Percentiles rank a stretch among this genome's conserved stretches.
These are phyloP conservation scores for Pleuronectes platessa DNA, from an alignment of 2,113 vertebrate genomes.

Conservation along the genomic window DNA sequence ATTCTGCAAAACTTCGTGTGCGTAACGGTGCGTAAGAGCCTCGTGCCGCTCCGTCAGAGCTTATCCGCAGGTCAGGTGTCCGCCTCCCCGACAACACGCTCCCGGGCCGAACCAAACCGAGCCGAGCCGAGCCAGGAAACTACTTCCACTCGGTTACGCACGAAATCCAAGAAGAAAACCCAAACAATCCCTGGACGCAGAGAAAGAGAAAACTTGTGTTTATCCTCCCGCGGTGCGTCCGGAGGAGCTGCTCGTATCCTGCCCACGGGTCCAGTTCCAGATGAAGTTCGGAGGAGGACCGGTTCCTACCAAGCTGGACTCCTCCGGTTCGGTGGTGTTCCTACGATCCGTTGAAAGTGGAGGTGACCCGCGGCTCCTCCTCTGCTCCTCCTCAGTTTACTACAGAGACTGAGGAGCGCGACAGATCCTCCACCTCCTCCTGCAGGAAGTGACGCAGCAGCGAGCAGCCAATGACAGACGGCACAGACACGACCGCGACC, in stretches of 20 bases:
- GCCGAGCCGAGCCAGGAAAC: neutral
- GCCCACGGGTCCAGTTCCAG: neutral
- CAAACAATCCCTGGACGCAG: neutral
- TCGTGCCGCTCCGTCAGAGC: neutral
- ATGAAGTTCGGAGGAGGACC: neutral
- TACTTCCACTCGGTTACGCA: neutral
- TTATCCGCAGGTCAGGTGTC: conserved; percentile 73
- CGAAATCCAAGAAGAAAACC: neutral
- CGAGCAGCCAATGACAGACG: neutral
- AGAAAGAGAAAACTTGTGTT: neutral
- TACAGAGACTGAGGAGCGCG: neutral
- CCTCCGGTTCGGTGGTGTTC: neutral
- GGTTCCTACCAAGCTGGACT: neutral
- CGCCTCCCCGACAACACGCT: conserved; percentile 3
- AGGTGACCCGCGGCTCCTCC: conserved; percentile 5
- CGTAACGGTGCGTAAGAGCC: neutral
- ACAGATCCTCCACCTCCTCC: neutral
- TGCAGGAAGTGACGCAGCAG: conserved; percentile 79
- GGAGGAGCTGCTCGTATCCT: neutral
- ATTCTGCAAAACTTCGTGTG: too few relatives aligned
- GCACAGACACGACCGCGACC: neutral
- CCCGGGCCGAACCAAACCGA: neutral
- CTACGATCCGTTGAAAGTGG: neutral
- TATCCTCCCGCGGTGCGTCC: neutral
- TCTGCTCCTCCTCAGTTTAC: conserved; percentile 1